Base-by-base conservation (phyloP, 1,140 invertebrate species). In the Coelopa frigida region DNA sequence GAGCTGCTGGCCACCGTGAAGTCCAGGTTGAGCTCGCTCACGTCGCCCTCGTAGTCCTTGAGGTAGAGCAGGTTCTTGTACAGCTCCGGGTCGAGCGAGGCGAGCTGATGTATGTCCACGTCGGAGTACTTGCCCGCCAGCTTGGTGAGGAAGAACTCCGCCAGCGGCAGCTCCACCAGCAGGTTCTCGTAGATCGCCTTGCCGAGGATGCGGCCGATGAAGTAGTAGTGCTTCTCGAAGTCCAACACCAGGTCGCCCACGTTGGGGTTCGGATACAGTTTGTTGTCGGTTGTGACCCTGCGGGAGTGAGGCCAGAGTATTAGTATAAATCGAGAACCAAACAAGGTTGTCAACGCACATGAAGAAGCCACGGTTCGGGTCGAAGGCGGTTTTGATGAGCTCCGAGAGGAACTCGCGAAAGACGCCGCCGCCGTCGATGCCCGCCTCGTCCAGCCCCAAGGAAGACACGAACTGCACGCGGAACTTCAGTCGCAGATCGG, bases 121-220 rank as follows among this genome's bases (percentile, higher is more conserved):
- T 89, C 85, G 1, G 82, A 81, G 47, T 84, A 78, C 46, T 80
- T 74, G 4, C 83, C 83, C 36, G 94, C 77, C 18, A 94, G 75
- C 70, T 94, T 94, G 2, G 85, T 84, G 7, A 98, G 70, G 64
- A 95, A 95, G 65, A 94, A 95, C 52, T 90, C 88, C 2, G 92
- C 91, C 54, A 98, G 80, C 0, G 94, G 94, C 15, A 98, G 68
- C 68, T 98, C 94, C 5, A 96, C 88, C 44, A 98, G 70, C 26
- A 97, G 77, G 72, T 94, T 94, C 69, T 98, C 94, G 71, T 95
- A 97, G 14, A 98, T 73, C 1, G 92, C 92, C 82, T 98, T 98
- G 31, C 94, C 95, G 4, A 98, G 70, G 67, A 98, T 89, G 39
- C 94, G 74, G 8, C 94, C 95, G 47, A 98, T 87, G 62, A 98